Conservation (phyloP, 2,113 vertebrate genomes). For the Chaetops frenatus region DNA sequence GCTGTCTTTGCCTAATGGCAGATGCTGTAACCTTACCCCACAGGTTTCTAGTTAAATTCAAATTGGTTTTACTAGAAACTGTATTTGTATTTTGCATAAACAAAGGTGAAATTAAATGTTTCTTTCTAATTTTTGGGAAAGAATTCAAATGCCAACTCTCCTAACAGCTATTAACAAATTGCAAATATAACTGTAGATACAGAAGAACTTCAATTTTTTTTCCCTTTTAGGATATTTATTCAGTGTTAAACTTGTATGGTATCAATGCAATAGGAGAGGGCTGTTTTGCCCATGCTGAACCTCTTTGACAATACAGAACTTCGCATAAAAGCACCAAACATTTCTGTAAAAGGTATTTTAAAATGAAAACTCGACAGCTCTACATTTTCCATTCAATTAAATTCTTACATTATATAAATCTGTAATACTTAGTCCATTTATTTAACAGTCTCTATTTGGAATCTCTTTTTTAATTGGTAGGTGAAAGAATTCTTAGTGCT, state of each 20-base stretch:
- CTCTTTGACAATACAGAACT: not conserved
- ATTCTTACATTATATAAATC: not conserved
- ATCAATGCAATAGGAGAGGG: rapidly evolving
- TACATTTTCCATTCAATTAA: not conserved
- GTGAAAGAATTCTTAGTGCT: not conserved
- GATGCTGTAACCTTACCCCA: not conserved
- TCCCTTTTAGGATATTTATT: not conserved
- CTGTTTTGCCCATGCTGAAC: not conserved
- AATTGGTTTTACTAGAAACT: not conserved
- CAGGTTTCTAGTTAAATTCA: not conserved
- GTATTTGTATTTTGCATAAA: not conserved
- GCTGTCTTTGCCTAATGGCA: not conserved
- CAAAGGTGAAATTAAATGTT: not conserved
- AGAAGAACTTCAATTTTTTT: not conserved
- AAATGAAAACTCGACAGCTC: not conserved
- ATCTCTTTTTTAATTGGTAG: not conserved
- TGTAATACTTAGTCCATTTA: not conserved
- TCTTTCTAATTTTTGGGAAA: not conserved
- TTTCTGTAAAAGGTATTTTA: not conserved
- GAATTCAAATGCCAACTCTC: not conserved
- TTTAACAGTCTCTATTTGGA: not conserved
- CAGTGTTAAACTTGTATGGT: not conserved
- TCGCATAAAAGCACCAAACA: not conserved
- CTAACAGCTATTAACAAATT: not conserved
- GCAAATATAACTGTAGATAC: not conserved